Evolutionary conservation across 2,888 invertebrate species (phyloP).

Genomic region (Podabrus alpinus): DNA sequence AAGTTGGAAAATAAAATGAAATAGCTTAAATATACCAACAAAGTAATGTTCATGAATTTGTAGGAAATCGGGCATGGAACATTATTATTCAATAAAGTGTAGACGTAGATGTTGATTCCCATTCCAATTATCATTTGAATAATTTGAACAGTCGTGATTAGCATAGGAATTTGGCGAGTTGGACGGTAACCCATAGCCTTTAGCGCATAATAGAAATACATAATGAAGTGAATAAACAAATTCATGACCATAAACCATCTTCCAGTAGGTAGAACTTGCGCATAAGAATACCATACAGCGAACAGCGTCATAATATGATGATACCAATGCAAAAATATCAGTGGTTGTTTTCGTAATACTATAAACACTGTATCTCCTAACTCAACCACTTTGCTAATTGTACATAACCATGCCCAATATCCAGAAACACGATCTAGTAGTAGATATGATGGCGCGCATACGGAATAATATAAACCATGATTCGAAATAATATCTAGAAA

Average conservation of each 20-base stretch:
- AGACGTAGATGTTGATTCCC: slow-evolving; percentile 86
- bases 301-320: slow-evolving; percentile 94
- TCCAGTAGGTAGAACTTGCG: slow-evolving; percentile 84
- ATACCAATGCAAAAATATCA: slow-evolving; percentile 96
- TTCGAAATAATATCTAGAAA: slow-evolving; percentile 84
- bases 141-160: slow-evolving; percentile 88
- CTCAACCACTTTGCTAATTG: slow-evolving; percentile 94
- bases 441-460: slow-evolving; percentile 94
- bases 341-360: slow-evolving; percentile 87
- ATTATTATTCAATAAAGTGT: slow-evolving; percentile 73
- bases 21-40: slow-evolving; percentile 93
- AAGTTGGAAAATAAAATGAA: slow-evolving; percentile 91
- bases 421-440: slow-evolving; percentile 91
- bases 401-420: slow-evolving; percentile 98
- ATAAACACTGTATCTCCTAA: slow-evolving; percentile 95
- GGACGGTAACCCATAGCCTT: slow-evolving; percentile 84
- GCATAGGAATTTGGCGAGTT: slow-evolving; percentile 83
- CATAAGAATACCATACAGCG: slow-evolving; percentile 92
- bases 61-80: slow-evolving; percentile 82
- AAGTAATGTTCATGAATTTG: slow-evolving; percentile 84
- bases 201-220: slow-evolving; percentile 90
- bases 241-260: slow-evolving; percentile 96
- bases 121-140: slow-evolving; percentile 95
- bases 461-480: slow-evolving; percentile 92
- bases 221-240: slow-evolving; percentile 87